Evolutionary conservation across 2,113 vertebrate genomes (phyloP), one percentile per base, ranked within the genome.

Genomic region (Nothocercus julius): DNA sequence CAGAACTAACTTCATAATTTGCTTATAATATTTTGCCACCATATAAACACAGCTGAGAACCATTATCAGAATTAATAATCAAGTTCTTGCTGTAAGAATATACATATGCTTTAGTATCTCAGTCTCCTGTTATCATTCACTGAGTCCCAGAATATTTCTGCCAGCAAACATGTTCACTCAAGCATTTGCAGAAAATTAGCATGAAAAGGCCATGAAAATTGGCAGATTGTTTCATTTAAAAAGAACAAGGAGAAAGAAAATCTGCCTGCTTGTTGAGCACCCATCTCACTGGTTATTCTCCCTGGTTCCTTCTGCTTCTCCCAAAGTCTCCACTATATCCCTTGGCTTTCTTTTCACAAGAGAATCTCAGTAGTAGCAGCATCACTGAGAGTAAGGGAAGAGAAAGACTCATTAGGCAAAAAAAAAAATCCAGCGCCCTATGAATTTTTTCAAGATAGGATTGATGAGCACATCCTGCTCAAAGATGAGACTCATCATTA

Each of bases 31-130:
- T 93, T 92, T 93, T 19, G 0, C 66, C 47, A 84, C 49, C 66
- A 84, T 69, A 32, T 95, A 95, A 96, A 96, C 93, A 95, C 94
- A 96, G 95, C 92, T 96, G 94, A 96, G 93, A 96, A 88, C 10
- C 66, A 68, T 90, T 96, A 95, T 96, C 92, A 72, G 76, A 86
- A 88, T 86, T 94, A 92, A 93, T 83, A 92, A 96, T 95, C 90
- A 92, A 79, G 92, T 79, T 95, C 93, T 88, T 86, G 73, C n/a
- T 91, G 38, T 76, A 94, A 94, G 90, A 92, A 96, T 97, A 96
- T 93, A 87, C 3, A 95, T 83, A 70, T 8, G 80, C 88, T 88
- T 92, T 92, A 94, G 90, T 94, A 95, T 75, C 87, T 89, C 44
- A 64, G 68, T 27, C 15, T 25, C 51, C 45, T 51, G 91, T 94